Conservation (phyloP, 2,113 vertebrate genomes). For the Donacobius atricapilla region DNA sequence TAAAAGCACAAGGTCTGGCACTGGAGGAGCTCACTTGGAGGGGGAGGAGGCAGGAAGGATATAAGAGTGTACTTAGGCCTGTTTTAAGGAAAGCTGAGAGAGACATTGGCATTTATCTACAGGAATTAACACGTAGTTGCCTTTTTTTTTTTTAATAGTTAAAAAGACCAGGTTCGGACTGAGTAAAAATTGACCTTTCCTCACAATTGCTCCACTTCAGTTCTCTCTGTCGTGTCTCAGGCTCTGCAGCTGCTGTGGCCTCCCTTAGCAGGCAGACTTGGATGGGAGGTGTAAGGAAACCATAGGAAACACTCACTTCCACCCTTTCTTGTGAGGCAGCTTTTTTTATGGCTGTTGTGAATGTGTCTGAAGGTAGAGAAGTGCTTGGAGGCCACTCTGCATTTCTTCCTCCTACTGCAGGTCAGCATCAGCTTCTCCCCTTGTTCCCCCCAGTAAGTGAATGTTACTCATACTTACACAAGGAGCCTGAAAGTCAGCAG, state of each 20-base stretch:
- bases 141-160: background rate
- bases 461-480: background rate
- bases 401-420: background rate
- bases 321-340: background rate
- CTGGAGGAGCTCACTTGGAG: background rate
- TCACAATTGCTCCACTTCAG: background rate
- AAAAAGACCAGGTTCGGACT: background rate
- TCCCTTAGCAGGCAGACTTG: background rate
- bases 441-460: background rate
- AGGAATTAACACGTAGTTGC: background rate
- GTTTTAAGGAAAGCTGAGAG: conserved; percentile 2
- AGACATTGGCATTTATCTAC: background rate
- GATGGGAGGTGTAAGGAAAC: background rate
- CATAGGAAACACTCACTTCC: background rate
- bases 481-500: background rate
- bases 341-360: background rate
- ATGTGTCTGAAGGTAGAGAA: background rate
- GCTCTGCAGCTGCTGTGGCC: background rate
- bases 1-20: conserved; percentile 12
- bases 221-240: rapidly evolving
- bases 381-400: background rate
- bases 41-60: conserved; percentile 26
- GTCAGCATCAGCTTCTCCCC: background rate
- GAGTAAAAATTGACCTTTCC: background rate
- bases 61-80: background rate